Conservation (phyloP, 2,888 invertebrate species). For the Diaprepes abbreviatus region DNA sequence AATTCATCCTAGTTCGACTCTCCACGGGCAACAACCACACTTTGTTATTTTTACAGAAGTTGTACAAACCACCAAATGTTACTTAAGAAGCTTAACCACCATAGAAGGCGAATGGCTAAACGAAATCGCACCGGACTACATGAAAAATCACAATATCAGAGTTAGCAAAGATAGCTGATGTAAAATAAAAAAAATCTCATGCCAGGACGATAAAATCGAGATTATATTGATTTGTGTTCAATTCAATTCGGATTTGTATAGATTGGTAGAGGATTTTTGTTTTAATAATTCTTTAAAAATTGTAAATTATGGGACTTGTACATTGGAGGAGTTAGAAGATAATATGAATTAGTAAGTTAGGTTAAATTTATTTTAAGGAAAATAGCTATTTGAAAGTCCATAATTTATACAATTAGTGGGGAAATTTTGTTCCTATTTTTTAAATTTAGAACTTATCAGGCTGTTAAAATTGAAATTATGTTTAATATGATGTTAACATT, state of each 20-base stretch:
- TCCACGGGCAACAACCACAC: slow-evolving; percentile 80
- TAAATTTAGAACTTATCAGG: too few species aligned
- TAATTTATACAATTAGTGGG: too few species aligned
- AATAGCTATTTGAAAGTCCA: too few species aligned
- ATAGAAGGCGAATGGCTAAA: slow-evolving; percentile 87
- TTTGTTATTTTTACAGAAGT: slow-evolving; percentile 88
- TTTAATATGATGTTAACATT: too few species aligned
- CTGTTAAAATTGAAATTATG: too few species aligned
- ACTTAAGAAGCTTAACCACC: slow-evolving; percentile 82
- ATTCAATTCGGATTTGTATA: not conserved
- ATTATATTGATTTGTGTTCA: not conserved
- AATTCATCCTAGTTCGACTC: slow-evolving; percentile 87
- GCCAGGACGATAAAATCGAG: not conserved
- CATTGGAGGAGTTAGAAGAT: not conserved
- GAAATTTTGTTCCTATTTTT: too few species aligned
- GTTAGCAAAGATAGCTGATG: slow-evolving; percentile 48
- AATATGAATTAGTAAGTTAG: too few species aligned
- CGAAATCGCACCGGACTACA: slow-evolving; percentile 71
- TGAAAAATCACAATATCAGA: slow-evolving; percentile 60
- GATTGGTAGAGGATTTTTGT: not conserved
- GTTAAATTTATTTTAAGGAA: too few species aligned
- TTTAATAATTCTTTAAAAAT: not conserved
- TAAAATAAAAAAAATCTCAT: not conserved
- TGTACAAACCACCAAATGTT: slow-evolving; percentile 86
- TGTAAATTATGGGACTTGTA: not conserved